Conservation (phyloP, 35 echinoderm and acorn worm species). For the Heliocidaris erythrogramma region DNA sequence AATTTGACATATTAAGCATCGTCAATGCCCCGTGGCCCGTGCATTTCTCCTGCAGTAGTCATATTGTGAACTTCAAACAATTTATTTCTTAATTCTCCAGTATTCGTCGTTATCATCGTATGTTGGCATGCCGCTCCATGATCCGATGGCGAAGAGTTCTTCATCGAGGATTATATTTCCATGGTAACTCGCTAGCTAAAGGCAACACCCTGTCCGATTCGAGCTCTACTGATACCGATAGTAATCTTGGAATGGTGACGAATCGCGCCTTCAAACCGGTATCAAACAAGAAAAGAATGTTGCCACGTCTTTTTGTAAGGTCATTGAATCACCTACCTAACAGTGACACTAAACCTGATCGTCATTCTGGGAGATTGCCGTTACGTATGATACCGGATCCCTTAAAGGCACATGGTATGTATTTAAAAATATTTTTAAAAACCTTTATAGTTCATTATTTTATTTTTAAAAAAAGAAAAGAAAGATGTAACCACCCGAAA, state of each 20-base stretch:
- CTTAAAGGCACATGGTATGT: background rate
- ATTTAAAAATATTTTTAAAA: too few species aligned
- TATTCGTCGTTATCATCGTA: conserved; percentile 3
- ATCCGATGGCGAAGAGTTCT: background rate
- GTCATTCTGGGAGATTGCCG: background rate
- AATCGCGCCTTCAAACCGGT: background rate
- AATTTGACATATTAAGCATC: too few species aligned
- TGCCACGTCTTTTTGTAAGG: background rate
- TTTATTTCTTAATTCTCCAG: background rate
- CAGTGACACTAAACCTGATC: background rate
- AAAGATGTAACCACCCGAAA: too few species aligned
- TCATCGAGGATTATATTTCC: background rate
- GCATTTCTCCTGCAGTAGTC: too few species aligned
- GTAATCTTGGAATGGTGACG: background rate
- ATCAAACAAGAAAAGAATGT: background rate
- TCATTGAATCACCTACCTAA: background rate
- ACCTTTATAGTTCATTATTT: too few species aligned
- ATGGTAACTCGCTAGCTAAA: background rate
- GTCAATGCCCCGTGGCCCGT: too few species aligned
- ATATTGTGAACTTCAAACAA: background rate
- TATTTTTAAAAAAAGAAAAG: too few species aligned
- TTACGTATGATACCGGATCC: background rate
- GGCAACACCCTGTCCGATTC: background rate
- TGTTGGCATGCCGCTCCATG: background rate
- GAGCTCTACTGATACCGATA: background rate